Percentiles rank a stretch among this genome's conserved stretches.
phyloP scores from a whole-genome alignment of 1,140 invertebrate genomes.

The Pectinophora gossypiella region DNA sequence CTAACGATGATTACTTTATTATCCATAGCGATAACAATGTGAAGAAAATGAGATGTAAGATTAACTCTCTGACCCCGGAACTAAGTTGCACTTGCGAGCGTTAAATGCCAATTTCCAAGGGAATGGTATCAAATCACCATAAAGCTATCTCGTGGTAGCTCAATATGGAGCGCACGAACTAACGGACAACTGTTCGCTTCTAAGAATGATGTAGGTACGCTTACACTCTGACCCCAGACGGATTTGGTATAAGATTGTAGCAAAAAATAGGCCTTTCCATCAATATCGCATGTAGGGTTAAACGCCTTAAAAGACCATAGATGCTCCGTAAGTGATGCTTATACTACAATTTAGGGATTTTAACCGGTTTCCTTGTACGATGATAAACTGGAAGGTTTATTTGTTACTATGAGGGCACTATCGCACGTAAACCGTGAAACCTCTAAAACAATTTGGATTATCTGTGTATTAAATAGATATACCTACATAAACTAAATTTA shows the following conservation, averaged over 20 bases:
- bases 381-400: too few species aligned
- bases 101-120: constrained; percentile 62
- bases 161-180: constrained; percentile 64
- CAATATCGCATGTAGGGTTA: not conserved
- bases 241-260: constrained; percentile 21
- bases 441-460: too few species aligned
- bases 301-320: not conserved
- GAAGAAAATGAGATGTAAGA: constrained; percentile 7
- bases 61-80: constrained; percentile 25
- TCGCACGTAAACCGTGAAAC: too few species aligned
- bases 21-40: not conserved
- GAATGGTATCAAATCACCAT: constrained; percentile 72
- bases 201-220: constrained; percentile 47
- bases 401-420: too few species aligned
- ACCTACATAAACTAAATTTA: too few species aligned
- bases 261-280: constrained; percentile 16
- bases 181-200: constrained; percentile 56
- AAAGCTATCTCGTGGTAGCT: constrained; percentile 55
- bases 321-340: not conserved
- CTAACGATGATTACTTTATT: too few species aligned
- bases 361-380: too few species aligned
- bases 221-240: constrained; percentile 46
- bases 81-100: constrained; percentile 35
- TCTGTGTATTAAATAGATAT: too few species aligned
- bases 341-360: too few species aligned